Percentiles rank a stretch among this genome's conserved stretches.
phyloP scores from a whole-genome alignment of 2,797 vertebrate genomes.

The Loris lydekkerianus region DNA sequence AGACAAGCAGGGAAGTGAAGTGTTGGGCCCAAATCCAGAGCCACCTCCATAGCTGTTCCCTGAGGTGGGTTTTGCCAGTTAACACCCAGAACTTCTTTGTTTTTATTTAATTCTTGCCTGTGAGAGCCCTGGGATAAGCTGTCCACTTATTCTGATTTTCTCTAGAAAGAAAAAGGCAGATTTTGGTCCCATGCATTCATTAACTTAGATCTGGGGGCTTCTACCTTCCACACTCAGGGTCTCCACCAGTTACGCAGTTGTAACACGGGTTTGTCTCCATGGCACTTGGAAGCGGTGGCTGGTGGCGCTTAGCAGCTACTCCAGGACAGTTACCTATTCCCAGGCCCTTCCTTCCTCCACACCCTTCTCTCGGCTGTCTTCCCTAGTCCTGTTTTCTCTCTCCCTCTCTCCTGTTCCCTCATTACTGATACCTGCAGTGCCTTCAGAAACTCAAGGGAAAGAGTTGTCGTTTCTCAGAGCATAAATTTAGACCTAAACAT shows the following conservation, averaged over 20 bases:
- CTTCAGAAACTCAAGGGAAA: slow-evolving; percentile 39
- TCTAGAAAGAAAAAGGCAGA: background rate
- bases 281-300: background rate
- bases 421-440: background rate
- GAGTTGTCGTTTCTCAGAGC: slow-evolving; percentile 41
- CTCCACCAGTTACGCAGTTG: background rate
- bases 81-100: background rate
- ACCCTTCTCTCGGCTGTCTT: background rate
- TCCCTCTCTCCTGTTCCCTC: background rate
- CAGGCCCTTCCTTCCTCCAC: background rate
- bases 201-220: background rate
- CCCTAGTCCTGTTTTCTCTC: background rate
- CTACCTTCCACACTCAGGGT: background rate
- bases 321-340: rapidly evolving
- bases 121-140: background rate
- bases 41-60: background rate
- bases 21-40: background rate
- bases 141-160: background rate
- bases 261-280: background rate
- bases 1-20: background rate
- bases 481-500: slow-evolving; percentile 51
- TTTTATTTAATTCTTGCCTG: background rate
- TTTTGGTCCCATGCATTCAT: background rate
- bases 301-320: no score
- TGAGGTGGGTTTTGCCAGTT: background rate